Conservation (phyloP, 2,888 invertebrate genomes). For the Thymelicus sylvestris region DNA sequence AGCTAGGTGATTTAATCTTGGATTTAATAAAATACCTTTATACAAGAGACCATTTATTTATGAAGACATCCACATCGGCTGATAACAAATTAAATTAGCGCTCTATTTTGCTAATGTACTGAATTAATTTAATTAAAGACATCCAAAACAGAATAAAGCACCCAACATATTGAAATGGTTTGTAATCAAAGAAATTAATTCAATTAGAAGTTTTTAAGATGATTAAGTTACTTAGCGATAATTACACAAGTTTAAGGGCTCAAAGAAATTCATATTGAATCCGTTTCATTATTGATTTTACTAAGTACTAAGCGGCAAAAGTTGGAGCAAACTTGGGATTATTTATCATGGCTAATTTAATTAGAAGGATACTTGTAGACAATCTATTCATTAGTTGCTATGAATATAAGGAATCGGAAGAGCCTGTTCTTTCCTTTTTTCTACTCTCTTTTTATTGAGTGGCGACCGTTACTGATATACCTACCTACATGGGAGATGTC, state of each 20-base stretch:
- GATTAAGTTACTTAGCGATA: conserved; percentile 47
- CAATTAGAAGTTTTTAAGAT: conserved; percentile 49
- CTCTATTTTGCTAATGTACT: too few species aligned
- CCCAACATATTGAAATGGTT: conserved; percentile 27
- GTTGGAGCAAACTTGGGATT: conserved; percentile 36
- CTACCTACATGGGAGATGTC: too few species aligned
- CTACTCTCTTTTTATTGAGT: too few species aligned
- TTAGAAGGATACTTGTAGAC: conserved; percentile 18
- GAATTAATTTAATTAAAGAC: conserved; percentile 18
- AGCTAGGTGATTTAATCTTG: too few species aligned
- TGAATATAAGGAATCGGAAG: not conserved
- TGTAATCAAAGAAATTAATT: conserved; percentile 46
- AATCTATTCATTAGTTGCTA: conserved; percentile 18
- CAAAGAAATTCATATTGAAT: conserved; percentile 55
- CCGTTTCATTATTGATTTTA: conserved; percentile 56
- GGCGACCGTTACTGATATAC: too few species aligned
- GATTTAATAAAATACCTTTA: too few species aligned
- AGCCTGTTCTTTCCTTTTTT: too few species aligned
- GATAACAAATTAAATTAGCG: too few species aligned
- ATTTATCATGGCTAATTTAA: conserved; percentile 34
- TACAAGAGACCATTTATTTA: too few species aligned
- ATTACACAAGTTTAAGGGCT: conserved; percentile 50
- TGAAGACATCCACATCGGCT: too few species aligned
- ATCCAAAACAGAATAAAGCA: conserved; percentile 9
- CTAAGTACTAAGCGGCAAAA: conserved; percentile 47